Evolutionary conservation across 1,140 invertebrate genomes (phyloP), one percentile per base, ranked within the genome.

Genomic region (Caenorhabditis brenneri): DNA sequence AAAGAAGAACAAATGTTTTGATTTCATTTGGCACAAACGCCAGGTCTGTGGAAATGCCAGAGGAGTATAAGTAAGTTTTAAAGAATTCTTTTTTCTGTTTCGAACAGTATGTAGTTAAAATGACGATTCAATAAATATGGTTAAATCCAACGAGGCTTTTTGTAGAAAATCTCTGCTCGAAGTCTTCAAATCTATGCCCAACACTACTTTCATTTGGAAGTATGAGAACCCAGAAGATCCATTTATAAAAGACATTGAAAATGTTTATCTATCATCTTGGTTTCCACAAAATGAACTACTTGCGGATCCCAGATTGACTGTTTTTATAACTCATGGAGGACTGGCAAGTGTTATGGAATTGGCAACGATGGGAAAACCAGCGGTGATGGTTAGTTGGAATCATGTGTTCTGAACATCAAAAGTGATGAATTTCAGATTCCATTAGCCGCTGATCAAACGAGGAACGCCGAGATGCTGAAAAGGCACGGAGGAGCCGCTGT

Each of bases 321-420:
- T 86, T 9, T 88, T 88, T 85, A 86, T 88, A 46, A 88, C 88
- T 16, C 88, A 88, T 51, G 86, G 85, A 78, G 88, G 88, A 27
- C 83, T 85, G 48, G 88, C 86, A 27, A 84, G 88, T 36, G 84
- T 81, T 31, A 51, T 79, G 4, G 88, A 88, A 80, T 80, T 87
- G 15, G 58, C 88, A 48, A 81, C 84, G 51, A 24, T 85, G 53
- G 85, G 84, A 16, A 85, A 87, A n/a, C 88, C 88, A 29, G 84
- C 88, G 58, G 58, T 88, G 7, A 88, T 83, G 60, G 81, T 82
- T 36, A 49, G 4, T n/a, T n/a, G n/a, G n/a, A 6, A 42, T 6
- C 12, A n/a, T 12, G 42, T n/a, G n/a, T n/a, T n/a, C n/a, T 22
- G 19, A 42, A 42, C n/a, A 19, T n/a, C 15, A 51, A n/a, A 51